These are phyloP conservation scores for Malthinus flaveolus DNA, from an alignment of 2,888 invertebrate species.

Conservation along the genomic window DNA sequence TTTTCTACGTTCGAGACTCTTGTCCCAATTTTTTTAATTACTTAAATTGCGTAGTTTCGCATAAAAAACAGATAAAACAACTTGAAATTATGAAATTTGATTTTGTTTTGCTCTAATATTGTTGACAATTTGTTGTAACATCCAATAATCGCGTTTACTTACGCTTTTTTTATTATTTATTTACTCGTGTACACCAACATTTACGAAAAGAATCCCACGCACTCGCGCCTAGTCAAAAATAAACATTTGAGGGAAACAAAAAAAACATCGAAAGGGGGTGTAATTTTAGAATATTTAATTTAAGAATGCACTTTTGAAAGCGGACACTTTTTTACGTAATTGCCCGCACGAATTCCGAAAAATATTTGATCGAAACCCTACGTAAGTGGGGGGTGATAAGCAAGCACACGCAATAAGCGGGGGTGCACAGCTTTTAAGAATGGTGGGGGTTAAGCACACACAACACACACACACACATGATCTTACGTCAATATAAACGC, in stretches of 20 bases:
- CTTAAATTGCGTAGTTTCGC: conserved; percentile 10
- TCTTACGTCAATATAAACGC: conserved; percentile 37
- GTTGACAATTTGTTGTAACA: no score
- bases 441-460: conserved; percentile 39
- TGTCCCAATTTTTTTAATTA: no score
- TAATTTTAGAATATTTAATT: not conserved
- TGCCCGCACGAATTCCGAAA: conserved; percentile 54
- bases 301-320: conserved; percentile 34
- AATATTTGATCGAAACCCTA: conserved; percentile 50
- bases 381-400: conserved; percentile 48
- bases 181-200: no score
- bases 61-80: conserved; percentile 10
- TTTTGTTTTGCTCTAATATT: no score
- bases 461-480: conserved; percentile 40
- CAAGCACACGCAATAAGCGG: conserved; percentile 50
- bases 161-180: no score
- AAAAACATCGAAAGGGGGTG: not conserved
- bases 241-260: not conserved
- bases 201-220: no score
- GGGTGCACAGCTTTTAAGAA: conserved; percentile 43
- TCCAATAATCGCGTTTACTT: no score
- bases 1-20: not conserved
- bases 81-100: no score
- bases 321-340: conserved; percentile 43
- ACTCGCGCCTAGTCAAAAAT: no score